phyloP scores from a whole-genome alignment of 2,888 invertebrate genomes.

The Drosophila paramelanica region DNA sequence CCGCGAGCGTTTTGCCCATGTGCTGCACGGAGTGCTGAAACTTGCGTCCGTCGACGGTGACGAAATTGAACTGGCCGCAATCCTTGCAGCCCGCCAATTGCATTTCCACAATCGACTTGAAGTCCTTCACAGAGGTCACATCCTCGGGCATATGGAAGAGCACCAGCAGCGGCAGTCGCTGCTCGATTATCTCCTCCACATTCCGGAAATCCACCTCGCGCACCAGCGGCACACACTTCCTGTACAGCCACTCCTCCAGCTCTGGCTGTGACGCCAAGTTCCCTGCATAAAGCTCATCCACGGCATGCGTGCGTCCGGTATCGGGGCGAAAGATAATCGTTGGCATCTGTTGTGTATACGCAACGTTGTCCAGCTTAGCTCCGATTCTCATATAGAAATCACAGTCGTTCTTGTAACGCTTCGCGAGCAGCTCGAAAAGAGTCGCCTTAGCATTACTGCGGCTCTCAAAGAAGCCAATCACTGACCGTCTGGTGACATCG shows the following conservation, averaged over 20 bases:
- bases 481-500: constrained; percentile 31
- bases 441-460: neutral
- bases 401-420: constrained; percentile 55
- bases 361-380: neutral
- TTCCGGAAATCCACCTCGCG: constrained; percentile 51
- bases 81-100: constrained; percentile 34
- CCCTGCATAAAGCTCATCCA: constrained; percentile 31
- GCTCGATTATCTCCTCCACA: constrained; percentile 65
- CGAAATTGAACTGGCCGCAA: constrained; percentile 41
- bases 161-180: constrained; percentile 46
- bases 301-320: constrained; percentile 40
- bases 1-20: constrained; percentile 34
- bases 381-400: constrained; percentile 57
- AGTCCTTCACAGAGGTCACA: constrained; percentile 47
- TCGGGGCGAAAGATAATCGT: constrained; percentile 53
- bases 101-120: constrained; percentile 60
- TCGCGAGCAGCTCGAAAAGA: constrained; percentile 37
- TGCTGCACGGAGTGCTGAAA: constrained; percentile 58
- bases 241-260: constrained; percentile 45
- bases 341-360: constrained; percentile 38
- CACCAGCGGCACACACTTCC: constrained; percentile 54
- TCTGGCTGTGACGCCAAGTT: neutral
- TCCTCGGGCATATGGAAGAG: constrained; percentile 55
- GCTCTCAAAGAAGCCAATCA: constrained; percentile 51
- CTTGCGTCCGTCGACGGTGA: constrained; percentile 45